phyloP scores from a whole-genome alignment of 2,113 vertebrate genomes.

The Crotalus viridis region DNA sequence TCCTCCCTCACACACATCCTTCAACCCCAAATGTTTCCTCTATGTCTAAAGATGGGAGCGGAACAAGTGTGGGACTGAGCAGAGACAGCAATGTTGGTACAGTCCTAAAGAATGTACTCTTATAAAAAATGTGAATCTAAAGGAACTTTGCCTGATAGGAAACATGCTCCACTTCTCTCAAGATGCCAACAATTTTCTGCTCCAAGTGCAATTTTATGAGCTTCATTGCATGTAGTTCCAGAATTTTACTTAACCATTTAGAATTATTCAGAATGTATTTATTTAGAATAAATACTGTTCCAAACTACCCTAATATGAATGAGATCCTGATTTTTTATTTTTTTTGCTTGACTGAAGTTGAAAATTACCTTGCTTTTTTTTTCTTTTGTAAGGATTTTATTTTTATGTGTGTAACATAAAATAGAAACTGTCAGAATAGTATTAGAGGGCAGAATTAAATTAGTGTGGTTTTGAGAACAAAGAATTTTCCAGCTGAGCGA shows the following conservation, averaged over 20 bases:
- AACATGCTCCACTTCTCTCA: background rate
- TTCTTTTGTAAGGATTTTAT: background rate
- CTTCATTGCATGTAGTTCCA: background rate
- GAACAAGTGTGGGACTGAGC: background rate
- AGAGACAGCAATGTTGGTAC: background rate
- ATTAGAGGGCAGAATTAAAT: background rate
- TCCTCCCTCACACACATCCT: background rate
- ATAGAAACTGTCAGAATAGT: background rate
- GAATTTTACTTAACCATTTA: background rate
- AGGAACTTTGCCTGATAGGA: background rate
- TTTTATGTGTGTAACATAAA: background rate
- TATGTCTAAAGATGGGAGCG: background rate
- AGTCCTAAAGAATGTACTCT: background rate
- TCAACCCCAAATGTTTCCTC: background rate
- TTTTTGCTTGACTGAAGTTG: background rate
- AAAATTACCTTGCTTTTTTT: background rate
- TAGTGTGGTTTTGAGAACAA: background rate
- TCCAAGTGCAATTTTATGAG: background rate
- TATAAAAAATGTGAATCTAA: background rate
- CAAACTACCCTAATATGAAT: background rate
- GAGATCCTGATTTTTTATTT: background rate
- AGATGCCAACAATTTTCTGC: background rate
- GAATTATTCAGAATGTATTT: background rate
- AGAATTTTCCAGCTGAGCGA: background rate
- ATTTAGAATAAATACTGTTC: background rate